Conservation (phyloP, 2,888 invertebrate genomes). For the Agapetus fuscipes region DNA sequence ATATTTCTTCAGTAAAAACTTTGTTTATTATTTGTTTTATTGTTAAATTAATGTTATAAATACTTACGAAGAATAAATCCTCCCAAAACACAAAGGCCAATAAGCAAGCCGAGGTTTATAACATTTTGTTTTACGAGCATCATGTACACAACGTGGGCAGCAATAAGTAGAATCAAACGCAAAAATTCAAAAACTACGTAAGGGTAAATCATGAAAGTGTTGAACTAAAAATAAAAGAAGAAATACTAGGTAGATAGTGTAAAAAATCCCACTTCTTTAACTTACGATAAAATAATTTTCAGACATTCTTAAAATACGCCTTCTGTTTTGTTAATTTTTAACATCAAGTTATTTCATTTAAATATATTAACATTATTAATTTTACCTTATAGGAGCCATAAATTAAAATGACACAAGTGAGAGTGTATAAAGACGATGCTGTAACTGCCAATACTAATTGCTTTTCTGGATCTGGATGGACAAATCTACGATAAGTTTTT, state of each 20-base stretch:
- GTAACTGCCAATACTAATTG: conserved; percentile 7
- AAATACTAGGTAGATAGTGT: background rate
- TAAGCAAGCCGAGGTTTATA: conserved; percentile 17
- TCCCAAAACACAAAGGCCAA: conserved; percentile 16
- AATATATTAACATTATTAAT: no score
- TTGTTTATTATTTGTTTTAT: no score
- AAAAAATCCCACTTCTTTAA: background rate
- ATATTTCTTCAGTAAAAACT: no score
- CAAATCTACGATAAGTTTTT: no score
- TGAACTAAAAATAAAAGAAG: conserved; percentile 12
- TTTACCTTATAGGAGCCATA: conserved; percentile 18
- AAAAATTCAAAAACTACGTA: conserved; percentile 10
- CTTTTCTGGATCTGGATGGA: conserved; percentile 19
- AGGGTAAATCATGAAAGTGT: conserved; percentile 12
- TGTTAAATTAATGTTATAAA: no score
- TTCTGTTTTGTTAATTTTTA: no score
- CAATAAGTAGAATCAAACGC: conserved; percentile 6
- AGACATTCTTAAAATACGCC: no score
- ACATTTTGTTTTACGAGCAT: conserved; percentile 19
- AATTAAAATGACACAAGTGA: conserved; percentile 13
- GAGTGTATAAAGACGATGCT: conserved; percentile 8
- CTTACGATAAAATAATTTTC: no score
- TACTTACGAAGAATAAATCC: conserved; percentile 19
- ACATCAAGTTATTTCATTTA: no score
- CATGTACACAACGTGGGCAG: conserved; percentile 14